These are phyloP conservation scores for Champsocephalus gunnari DNA, from an alignment of 2,797 vertebrate species.

Conservation along the genomic window DNA sequence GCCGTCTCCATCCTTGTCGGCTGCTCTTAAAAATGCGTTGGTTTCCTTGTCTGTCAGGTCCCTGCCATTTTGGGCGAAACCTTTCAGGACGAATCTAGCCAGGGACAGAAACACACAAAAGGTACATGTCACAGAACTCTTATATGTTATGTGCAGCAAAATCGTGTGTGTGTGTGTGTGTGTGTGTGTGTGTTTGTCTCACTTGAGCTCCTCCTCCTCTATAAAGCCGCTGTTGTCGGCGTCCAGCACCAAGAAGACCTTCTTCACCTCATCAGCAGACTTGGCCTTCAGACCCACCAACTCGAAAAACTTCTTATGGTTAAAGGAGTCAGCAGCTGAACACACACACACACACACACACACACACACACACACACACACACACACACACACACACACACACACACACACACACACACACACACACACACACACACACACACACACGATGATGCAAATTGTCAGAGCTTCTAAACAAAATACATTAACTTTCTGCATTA, in stretches of 20 bases:
- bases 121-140: neutral
- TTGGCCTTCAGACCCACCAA: constrained; percentile 94
- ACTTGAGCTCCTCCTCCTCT: constrained; percentile 97
- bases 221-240: constrained; percentile 95
- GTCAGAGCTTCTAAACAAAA: neutral
- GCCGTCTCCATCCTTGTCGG: constrained; percentile 96
- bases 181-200: constrained; percentile 60
- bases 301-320: constrained; percentile 97
- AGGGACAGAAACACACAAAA: constrained; percentile 7
- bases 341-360: constrained; percentile 21
- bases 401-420: constrained; percentile 12
- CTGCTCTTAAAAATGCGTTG: constrained; percentile 91
- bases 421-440: constrained; percentile 19
- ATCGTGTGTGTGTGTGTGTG: constrained; percentile 12
- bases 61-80: constrained; percentile 89
- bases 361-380: constrained; percentile 16
- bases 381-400: constrained; percentile 14
- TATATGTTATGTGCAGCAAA: neutral
- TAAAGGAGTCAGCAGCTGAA: constrained; percentile 91
- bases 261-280: constrained; percentile 88
- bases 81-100: constrained; percentile 90
- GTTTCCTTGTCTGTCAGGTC: constrained; percentile 94
- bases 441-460: neutral
- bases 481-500: neutral
- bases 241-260: constrained; percentile 93